These are phyloP conservation scores for Cryptocephalus primarius DNA, from an alignment of 2,888 invertebrate genomes.

Conservation along the genomic window DNA sequence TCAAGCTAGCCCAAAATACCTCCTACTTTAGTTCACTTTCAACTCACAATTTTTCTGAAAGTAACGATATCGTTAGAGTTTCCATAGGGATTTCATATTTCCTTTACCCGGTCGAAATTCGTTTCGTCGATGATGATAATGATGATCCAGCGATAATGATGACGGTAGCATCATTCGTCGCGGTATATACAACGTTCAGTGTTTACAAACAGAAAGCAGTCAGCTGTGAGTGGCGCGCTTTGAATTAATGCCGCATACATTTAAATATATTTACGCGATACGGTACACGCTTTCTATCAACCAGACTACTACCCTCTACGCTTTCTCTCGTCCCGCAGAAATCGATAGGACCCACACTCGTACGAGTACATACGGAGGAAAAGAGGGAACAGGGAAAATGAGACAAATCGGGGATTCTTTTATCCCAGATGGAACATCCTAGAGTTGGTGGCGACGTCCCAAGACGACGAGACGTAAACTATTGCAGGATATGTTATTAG, in stretches of 20 bases:
- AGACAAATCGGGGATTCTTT: too few relatives aligned
- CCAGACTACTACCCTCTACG: constrained; percentile 5
- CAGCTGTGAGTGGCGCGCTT: constrained; percentile 40
- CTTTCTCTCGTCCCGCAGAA: constrained; percentile 6
- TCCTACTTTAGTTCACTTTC: too few relatives aligned
- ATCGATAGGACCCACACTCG: constrained; percentile 8
- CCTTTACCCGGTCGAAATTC: neutral
- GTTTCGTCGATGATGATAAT: neutral
- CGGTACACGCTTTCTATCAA: constrained; percentile 18
- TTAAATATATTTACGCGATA: constrained; percentile 38
- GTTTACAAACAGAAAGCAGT: constrained; percentile 41
- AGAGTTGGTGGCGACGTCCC: too few relatives aligned
- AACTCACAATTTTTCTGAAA: too few relatives aligned
- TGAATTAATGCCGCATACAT: constrained; percentile 42
- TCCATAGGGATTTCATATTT: neutral
- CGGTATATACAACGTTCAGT: constrained; percentile 17
- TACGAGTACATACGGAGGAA: too few relatives aligned
- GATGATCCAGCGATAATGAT: constrained; percentile 6
- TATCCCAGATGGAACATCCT: too few relatives aligned
- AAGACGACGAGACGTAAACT: too few relatives aligned
- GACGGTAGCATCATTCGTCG: constrained; percentile 9
- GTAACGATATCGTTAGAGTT: too few relatives aligned
- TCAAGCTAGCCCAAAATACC: too few relatives aligned
- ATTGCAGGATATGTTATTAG: too few relatives aligned
- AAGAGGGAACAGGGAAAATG: too few relatives aligned